Evolutionary conservation across 2,888 invertebrate genomes (phyloP).

Genomic region (Tenthredo distinguenda): DNA sequence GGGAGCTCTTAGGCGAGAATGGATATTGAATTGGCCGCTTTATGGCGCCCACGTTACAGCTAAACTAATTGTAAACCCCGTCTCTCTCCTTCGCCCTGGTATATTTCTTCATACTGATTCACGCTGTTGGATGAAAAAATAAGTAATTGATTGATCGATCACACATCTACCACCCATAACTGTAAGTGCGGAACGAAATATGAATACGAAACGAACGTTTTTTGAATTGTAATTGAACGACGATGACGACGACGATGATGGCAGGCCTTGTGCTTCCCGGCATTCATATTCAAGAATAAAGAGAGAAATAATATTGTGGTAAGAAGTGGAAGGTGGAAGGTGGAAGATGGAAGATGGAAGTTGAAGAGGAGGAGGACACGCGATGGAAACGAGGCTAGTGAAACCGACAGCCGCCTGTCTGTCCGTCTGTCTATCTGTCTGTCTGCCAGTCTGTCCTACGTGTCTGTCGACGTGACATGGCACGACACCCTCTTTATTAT

Average conservation of each 20-base stretch:
- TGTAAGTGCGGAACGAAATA: neutral
- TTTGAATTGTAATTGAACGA: neutral
- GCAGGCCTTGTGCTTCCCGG: neutral
- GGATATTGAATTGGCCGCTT: conserved; percentile 72
- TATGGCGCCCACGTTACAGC: conserved; percentile 58
- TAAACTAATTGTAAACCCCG: conserved; percentile 3
- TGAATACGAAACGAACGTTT: neutral
- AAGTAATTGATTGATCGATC: neutral
- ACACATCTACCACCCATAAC: neutral
- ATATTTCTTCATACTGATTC: neutral
- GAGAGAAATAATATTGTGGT: conserved; percentile 19
- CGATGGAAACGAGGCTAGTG: conserved; percentile 57
- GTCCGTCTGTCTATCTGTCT: conserved; percentile 60
- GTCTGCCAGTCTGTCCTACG: conserved; percentile 60
- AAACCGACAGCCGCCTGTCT: conserved; percentile 74
- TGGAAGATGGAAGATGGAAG: neutral
- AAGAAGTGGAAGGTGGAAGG: neutral
- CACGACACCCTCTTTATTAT: conserved; percentile 77
- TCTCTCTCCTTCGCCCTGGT: neutral
- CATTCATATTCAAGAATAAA: neutral
- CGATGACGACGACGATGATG: neutral
- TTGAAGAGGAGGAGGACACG: conserved; percentile 46
- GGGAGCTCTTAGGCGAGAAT: conserved; percentile 58
- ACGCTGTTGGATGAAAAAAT: neutral
- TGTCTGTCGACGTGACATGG: conserved; percentile 73